Percentiles rank a stretch among this genome's conserved stretches.
Conservation (phyloP, 2,113 vertebrate species). For the Sterrhoptilus dennistouni region DNA sequence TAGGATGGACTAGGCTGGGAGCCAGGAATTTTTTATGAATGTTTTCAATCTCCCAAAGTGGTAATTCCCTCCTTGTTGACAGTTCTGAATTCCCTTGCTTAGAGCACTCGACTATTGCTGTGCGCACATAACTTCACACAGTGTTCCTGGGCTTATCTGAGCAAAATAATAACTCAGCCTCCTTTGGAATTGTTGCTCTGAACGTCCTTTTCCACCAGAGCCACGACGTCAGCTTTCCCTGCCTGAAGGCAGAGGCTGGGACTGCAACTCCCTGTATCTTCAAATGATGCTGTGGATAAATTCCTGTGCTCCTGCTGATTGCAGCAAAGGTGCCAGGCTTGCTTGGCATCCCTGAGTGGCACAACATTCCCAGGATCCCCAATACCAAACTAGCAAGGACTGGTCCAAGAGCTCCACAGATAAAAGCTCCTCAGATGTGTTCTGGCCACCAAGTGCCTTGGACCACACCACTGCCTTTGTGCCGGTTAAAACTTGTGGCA, state of each 20-base stretch:
- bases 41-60: neutral
- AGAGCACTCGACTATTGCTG: neutral
- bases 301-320: accelerated
- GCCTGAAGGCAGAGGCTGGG: neutral
- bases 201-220: neutral
- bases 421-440: neutral
- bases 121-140: neutral
- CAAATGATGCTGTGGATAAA: neutral
- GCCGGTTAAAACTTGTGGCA: neutral
- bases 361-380: neutral
- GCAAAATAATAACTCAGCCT: neutral
- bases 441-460: accelerated
- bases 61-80: conserved; percentile 47
- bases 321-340: neutral
- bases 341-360: neutral
- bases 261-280: neutral
- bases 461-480: accelerated
- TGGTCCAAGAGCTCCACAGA: neutral
- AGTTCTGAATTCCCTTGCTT: conserved; percentile 39
- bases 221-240: accelerated
- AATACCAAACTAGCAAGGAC: accelerated
- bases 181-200: neutral
- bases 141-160: conserved; percentile 32
- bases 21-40: conserved; percentile 36
- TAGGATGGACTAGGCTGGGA: neutral